Evolutionary conservation across 1,140 invertebrate genomes (phyloP).

Genomic region (Phymorhynchus buccinoides): DNA sequence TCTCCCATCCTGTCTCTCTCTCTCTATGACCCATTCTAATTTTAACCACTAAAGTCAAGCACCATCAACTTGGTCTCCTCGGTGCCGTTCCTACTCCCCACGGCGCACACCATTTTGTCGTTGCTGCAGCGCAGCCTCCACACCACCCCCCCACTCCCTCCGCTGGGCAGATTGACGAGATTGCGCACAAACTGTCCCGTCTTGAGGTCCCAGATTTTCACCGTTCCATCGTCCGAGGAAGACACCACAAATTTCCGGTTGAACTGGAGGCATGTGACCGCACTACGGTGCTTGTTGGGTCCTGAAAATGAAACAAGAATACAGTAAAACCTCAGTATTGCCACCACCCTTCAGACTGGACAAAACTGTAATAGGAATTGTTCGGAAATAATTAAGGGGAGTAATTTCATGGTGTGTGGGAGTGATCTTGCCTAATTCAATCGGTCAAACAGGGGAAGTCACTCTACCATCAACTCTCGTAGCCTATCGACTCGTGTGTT

Average conservation of each 20-base stretch:
- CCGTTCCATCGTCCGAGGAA: constrained; percentile 99
- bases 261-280: constrained; percentile 98
- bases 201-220: constrained; percentile 98
- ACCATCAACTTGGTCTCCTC: constrained; percentile 99
- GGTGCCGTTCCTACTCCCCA: constrained; percentile 98
- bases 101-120: constrained; percentile 97
- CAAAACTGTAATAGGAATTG: too few species aligned
- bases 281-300: constrained; percentile 96
- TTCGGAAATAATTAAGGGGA: too few species aligned
- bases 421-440: too few species aligned
- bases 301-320: constrained; percentile 74
- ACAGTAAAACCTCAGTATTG: neutral
- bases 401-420: too few species aligned
- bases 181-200: constrained; percentile 97
- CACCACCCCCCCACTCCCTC: constrained; percentile 98
- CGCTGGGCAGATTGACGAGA: constrained; percentile 91
- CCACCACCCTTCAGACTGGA: neutral
- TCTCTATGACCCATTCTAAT: too few species aligned
- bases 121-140: constrained; percentile 97
- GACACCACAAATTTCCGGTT: constrained; percentile 98
- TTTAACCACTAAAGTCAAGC: constrained; percentile 96
- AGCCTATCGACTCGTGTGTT: too few species aligned
- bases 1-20: too few species aligned
- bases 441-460: too few species aligned
- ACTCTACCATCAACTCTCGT: too few species aligned